Evolutionary conservation across 1,140 invertebrate species (phyloP).

Genomic region (Amphibalanus amphitrite): DNA sequence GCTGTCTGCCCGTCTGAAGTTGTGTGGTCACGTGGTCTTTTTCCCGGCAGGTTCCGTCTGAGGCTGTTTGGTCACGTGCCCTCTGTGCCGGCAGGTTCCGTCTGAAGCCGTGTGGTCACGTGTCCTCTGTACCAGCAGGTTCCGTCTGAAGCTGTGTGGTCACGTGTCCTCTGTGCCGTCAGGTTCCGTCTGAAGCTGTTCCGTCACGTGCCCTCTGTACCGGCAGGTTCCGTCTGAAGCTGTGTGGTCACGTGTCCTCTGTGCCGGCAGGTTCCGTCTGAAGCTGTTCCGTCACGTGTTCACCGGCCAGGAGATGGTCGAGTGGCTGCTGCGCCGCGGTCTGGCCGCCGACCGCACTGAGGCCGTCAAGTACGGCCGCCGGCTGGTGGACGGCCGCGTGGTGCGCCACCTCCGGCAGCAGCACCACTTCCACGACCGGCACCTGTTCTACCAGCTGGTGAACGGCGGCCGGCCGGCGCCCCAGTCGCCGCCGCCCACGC

Average conservation of each 20-base stretch:
- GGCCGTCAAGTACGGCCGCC: constrained; percentile 60
- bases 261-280: constrained; percentile 42
- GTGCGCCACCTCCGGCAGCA: constrained; percentile 60
- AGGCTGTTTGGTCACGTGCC: no score
- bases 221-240: constrained; percentile 3
- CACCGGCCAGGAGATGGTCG: constrained; percentile 59
- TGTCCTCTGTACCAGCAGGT: no score
- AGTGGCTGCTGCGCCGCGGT: constrained; percentile 66
- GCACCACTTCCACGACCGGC: constrained; percentile 50
- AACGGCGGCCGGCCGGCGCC: background rate
- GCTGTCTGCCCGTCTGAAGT: no score
- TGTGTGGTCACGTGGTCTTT: no score
- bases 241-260: constrained; percentile 25
- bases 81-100: no score
- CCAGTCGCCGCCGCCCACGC: no score
- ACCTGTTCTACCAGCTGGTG: constrained; percentile 28
- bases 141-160: no score
- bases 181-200: constrained; percentile 6
- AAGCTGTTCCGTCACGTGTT: constrained; percentile 59
- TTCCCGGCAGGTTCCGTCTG: no score
- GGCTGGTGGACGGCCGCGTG: constrained; percentile 62
- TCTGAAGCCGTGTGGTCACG: no score
- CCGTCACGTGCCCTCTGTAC: no score
- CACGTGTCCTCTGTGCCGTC: no score
- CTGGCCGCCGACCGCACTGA: constrained; percentile 52